A percentile compares a stretch with the other conserved stretches of the same genome.
Conservation (phyloP, 2,797 vertebrate species). For the Syngnathus acus region DNA sequence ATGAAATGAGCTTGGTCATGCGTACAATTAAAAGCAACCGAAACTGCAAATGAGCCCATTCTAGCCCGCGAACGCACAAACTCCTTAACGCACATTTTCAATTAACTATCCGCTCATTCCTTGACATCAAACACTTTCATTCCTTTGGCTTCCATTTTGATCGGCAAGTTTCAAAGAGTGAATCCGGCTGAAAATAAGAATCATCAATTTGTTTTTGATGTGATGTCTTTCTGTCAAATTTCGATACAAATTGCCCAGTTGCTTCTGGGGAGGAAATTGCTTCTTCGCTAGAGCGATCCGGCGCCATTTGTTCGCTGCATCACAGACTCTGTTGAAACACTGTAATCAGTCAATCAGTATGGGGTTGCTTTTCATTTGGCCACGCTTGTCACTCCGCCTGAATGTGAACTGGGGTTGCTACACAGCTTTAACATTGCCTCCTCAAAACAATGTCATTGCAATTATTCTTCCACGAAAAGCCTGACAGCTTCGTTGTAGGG, state of each 20-base stretch:
- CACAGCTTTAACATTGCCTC: conserved; percentile 9
- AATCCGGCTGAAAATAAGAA: neutral
- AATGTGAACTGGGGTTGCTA: conserved; percentile 29
- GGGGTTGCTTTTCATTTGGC: conserved; percentile 19
- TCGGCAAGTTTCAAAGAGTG: conserved; percentile 15
- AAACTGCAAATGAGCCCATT: conserved; percentile 40
- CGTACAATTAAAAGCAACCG: conserved; percentile 37
- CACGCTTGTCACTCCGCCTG: conserved; percentile 28
- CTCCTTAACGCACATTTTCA: conserved; percentile 29
- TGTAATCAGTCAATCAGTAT: conserved; percentile 16
- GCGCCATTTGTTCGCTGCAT: conserved; percentile 3
- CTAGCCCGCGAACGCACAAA: conserved; percentile 17
- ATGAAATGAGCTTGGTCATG: conserved; percentile 26
- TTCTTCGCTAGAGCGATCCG: neutral
- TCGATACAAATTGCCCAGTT: neutral
- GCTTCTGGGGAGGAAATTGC: neutral
- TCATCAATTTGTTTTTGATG: neutral
- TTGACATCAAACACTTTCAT: conserved; percentile 23
- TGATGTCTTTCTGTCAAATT: neutral
- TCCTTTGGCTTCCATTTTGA: conserved; percentile 30
- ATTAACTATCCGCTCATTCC: conserved; percentile 28
- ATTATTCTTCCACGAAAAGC: conserved; percentile 38
- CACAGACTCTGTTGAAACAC: conserved; percentile 14
- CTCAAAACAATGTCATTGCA: conserved; percentile 34
- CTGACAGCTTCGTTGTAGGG: conserved; percentile 16